Percentiles rank a stretch among this genome's conserved stretches.
These are phyloP conservation scores for Maniola hyperantus DNA, from an alignment of 2,888 invertebrate species.

Conservation along the genomic window DNA sequence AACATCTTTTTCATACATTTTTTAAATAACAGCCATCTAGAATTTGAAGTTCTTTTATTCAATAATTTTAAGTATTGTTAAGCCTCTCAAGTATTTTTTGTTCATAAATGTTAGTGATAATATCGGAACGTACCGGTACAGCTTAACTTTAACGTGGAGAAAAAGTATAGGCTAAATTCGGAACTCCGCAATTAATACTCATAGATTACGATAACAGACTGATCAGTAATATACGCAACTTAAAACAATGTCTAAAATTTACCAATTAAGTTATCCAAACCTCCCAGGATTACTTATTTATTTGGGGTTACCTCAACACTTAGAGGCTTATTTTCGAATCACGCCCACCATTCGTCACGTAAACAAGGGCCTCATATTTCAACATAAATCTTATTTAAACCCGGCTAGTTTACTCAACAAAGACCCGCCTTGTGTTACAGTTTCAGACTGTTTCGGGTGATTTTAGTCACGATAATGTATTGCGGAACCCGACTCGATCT, in stretches of 20 bases:
- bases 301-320: conserved; percentile 8
- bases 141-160: too few relatives aligned
- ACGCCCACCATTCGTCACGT: conserved; percentile 28
- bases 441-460: conserved; percentile 26
- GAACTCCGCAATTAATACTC: too few relatives aligned
- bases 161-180: too few relatives aligned
- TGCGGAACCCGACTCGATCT: conserved; percentile 34
- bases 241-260: neutral
- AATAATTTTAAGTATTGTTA: too few relatives aligned
- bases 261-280: neutral
- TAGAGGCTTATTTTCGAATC: conserved; percentile 25
- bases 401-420: conserved; percentile 40
- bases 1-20: too few relatives aligned
- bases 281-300: conserved; percentile 3
- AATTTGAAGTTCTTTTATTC: too few relatives aligned
- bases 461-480: conserved; percentile 37
- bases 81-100: too few relatives aligned
- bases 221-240: too few relatives aligned
- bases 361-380: conserved; percentile 38
- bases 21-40: too few relatives aligned
- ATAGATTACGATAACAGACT: too few relatives aligned
- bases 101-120: too few relatives aligned
- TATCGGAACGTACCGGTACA: too few relatives aligned
- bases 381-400: conserved; percentile 43
- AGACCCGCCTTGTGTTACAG: conserved; percentile 42